Base-by-base conservation (phyloP, 2,888 invertebrate genomes). In the Athalia circularis region DNA sequence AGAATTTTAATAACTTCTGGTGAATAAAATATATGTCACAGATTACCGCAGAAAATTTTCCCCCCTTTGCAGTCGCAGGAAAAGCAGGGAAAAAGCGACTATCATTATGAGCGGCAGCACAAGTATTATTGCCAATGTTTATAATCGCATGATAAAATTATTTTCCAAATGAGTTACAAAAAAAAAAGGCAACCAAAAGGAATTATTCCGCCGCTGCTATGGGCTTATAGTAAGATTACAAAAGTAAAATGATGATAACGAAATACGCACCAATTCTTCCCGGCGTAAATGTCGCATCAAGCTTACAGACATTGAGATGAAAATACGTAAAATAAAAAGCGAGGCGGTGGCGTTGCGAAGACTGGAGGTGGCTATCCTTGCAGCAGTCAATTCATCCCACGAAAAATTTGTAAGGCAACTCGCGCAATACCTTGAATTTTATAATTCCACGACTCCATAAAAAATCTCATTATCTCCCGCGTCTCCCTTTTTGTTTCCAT, bases 1-100 rank as follows among this genome's bases (percentile, higher is more conserved):
- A 79, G 78, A 79, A 81, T 82, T 80, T 81, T 80, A 82, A 80
- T 79, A 81, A 81, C 79, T 81, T 81, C 74, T 67, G 70, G 78
- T 62, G 45, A 57, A 59, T 67, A 77, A 81, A 65, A 75, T 80
- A 75, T 57, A 57, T 70, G 75, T 75, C 61, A 50, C 52, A 52
- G 48, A 64, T 62, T 64, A 48, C 72, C 59, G 72, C 45, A 59
- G 72, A 52, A 72, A 13, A 13, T 57, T 72, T 47, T 59, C 45
- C 8, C 5, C 11, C 47, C 47, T 45, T 29, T 13, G 45, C 47
- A 13, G n/a, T 6, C 4, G 4, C 29, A 29, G 29, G 29, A 29
- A 29, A 2, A 29, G 29, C 29, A 29, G 29, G 2, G 29, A 29
- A 29, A 29, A 29, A 29, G 29, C 29, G 1, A 2, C 29, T 29